A percentile compares a stretch with the other conserved stretches of the same genome.
Evolutionary conservation across 2,888 invertebrate genomes (phyloP).

Genomic region (Poecilus cupreus): DNA sequence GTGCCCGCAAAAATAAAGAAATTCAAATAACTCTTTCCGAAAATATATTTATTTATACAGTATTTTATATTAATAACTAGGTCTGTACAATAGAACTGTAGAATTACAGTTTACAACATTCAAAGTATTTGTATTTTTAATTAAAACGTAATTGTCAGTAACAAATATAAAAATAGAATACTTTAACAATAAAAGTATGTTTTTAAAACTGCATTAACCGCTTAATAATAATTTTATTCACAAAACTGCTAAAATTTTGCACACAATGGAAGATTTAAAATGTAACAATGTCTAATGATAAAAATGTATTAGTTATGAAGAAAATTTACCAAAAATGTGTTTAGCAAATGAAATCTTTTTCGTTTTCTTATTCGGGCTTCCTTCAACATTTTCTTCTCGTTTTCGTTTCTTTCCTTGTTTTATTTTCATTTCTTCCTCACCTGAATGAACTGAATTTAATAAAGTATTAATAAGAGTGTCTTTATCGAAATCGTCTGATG

Average conservation of each 20-base stretch:
- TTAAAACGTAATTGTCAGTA: background rate
- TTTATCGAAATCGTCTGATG: background rate
- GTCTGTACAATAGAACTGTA: background rate
- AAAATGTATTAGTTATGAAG: background rate
- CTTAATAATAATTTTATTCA: background rate
- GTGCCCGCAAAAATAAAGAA: background rate
- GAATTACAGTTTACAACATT: background rate
- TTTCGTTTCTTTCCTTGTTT: constrained; percentile 10
- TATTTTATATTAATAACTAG: background rate
- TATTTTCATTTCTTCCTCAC: background rate
- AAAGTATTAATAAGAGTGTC: background rate
- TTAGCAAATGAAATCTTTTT: constrained; percentile 7
- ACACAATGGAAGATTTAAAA: background rate
- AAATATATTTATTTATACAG: constrained; percentile 16
- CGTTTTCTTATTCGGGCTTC: constrained; percentile 34
- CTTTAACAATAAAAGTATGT: constrained; percentile 16
- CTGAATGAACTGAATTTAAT: background rate
- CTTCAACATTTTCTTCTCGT: constrained; percentile 24
- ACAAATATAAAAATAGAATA: constrained; percentile 14
- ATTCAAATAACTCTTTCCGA: background rate
- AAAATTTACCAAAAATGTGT: background rate
- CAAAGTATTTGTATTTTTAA: background rate
- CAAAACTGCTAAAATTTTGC: background rate
- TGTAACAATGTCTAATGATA: background rate
- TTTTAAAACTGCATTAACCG: background rate